These are phyloP conservation scores for Pseudorhombus dupliciocellatus DNA, from an alignment of 2,113 vertebrate genomes.

Conservation along the genomic window DNA sequence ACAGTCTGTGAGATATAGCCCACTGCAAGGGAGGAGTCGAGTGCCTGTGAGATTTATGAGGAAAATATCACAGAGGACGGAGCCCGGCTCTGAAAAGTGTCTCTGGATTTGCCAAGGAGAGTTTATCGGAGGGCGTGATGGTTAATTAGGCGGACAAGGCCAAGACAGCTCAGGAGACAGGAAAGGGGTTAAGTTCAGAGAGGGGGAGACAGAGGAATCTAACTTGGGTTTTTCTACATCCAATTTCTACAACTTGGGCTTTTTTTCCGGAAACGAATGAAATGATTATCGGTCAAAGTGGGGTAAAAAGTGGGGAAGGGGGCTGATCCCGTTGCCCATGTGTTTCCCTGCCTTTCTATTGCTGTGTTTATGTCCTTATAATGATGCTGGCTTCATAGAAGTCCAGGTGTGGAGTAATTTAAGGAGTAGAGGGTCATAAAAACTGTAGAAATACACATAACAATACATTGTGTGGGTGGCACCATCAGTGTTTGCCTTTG, in stretches of 20 bases:
- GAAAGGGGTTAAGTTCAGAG: constrained; percentile 50
- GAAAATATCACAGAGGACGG: constrained; percentile 53
- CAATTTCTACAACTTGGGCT: too few species aligned
- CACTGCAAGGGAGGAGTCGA: constrained; percentile 44
- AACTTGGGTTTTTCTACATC: constrained; percentile 39
- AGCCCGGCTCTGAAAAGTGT: constrained; percentile 51
- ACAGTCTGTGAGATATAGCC: constrained; percentile 71
- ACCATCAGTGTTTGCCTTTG: not conserved
- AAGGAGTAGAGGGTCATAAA: not conserved
- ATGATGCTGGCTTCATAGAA: not conserved
- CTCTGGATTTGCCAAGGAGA: constrained; percentile 39
- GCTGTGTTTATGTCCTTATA: constrained; percentile 29
- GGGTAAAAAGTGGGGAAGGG: constrained; percentile 10
- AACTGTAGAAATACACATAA: not conserved
- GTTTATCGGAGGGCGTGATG: constrained; percentile 24
- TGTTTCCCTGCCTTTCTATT: constrained; percentile 24
- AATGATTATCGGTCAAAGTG: constrained; percentile 31
- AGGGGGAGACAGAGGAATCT: constrained; percentile 42
- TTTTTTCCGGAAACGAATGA: constrained; percentile 65
- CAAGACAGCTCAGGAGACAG: constrained; percentile 28
- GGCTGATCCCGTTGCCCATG: not conserved
- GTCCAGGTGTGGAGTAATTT: not conserved
- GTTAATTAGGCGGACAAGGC: constrained; percentile 65
- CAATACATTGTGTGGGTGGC: not conserved
- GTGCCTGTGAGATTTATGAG: constrained; percentile 66